Base-by-base conservation (phyloP, 2,113 vertebrate species). In the Eretmochelys imbricata region DNA sequence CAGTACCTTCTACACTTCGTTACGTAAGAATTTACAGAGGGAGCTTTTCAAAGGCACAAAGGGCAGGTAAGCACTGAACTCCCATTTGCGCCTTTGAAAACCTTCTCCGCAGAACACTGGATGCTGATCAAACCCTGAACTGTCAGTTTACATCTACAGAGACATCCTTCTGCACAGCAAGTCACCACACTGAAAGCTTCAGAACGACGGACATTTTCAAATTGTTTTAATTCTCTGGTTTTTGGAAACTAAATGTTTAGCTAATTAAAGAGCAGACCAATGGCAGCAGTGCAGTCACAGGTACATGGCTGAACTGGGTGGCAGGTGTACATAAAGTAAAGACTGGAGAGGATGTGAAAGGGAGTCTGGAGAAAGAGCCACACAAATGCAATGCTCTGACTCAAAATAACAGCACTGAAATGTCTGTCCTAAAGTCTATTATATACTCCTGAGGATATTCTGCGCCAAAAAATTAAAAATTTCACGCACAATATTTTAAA, bases 71-170 rank as follows among this genome's bases (percentile, higher is more conserved):
- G 46, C 31, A 92, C 89, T 42, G 83, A 96, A 85, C 81, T 89
- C 65, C 92, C 81, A 92, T 92, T 89, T 96, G 94, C 90, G 89
- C 91, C 91, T 96, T 89, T 82, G 24, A 87, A 96, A 78, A 92
- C 95, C 90, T 95, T 86, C 82, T 78, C 72, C 72, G 89, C 89
- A 0, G 20, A 80, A 85, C 0, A 0, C 1, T 24, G 55, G 85
- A 79, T 48, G 25, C 83, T 95, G 95, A 88, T 94, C 91, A 29
- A 69, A 78, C 11, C 3, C 42, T 46, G 75, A 78, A 88, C 91
- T 96, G 94, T 17, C 95, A 94, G 83, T 89, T 93, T 85, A 1
- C 5, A 0, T 84, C 92, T 94, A 96, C 86, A 91, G 86, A 93
- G 57, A 25, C 76, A 87, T 59, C 90, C 51, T 78, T 83, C 91